Percentiles rank a stretch among this genome's conserved stretches.
Conservation (phyloP, 64 coral and sea anemone species). For the Montipora efflorescens region DNA sequence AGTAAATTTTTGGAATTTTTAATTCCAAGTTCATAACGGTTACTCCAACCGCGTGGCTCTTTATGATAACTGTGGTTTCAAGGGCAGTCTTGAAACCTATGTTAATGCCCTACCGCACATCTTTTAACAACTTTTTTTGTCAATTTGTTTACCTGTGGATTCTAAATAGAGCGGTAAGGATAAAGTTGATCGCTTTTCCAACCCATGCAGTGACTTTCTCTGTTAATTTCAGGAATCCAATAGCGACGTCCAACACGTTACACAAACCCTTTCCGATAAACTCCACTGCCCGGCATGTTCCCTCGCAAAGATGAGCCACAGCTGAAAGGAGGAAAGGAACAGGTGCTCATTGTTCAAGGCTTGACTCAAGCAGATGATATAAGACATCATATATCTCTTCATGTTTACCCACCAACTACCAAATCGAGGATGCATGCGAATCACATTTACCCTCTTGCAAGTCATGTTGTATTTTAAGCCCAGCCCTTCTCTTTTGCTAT, state of each 20-base stretch:
- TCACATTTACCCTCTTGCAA: too few relatives aligned
- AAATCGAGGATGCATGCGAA: too few relatives aligned
- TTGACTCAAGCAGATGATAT: background rate
- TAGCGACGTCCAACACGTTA: conserved; percentile 83
- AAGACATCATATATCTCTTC: background rate
- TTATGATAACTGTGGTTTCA: too few relatives aligned
- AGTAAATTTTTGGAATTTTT: too few relatives aligned
- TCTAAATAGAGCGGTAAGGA: conserved; percentile 79
- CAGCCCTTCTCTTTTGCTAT: too few relatives aligned
- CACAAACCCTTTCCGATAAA: conserved; percentile 95
- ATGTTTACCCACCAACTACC: background rate
- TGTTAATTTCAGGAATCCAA: conserved; percentile 82
- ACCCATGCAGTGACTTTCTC: conserved; percentile 89
- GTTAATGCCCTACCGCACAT: background rate
- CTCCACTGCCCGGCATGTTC: conserved; percentile 82
- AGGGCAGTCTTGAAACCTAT: too few relatives aligned
- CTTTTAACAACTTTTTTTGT: too few relatives aligned
- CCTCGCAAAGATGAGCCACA: conserved; percentile 85
- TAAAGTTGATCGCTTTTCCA: conserved; percentile 89
- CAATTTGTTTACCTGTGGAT: conserved; percentile 59
- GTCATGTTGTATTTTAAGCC: too few relatives aligned
- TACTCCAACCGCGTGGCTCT: too few relatives aligned
- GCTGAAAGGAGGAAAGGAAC: conserved; percentile 33
- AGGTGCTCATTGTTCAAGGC: background rate
- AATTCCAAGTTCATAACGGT: too few relatives aligned